These are phyloP conservation scores for Drosophila barbarae DNA, from an alignment of 2,888 invertebrate species.

Conservation along the genomic window DNA sequence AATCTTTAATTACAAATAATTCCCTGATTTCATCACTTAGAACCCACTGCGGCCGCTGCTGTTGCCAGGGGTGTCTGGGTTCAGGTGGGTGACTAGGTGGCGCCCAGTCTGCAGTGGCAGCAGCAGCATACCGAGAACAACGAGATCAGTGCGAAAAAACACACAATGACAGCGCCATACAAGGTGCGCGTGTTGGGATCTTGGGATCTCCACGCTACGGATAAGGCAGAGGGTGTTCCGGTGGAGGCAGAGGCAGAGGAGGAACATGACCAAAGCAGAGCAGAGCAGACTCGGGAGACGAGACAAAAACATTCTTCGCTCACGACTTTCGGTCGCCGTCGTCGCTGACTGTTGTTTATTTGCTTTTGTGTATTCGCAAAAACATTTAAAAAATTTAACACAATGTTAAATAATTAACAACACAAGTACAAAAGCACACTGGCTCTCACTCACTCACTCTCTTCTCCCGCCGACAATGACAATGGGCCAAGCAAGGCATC, in stretches of 20 bases:
- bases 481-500: slow-evolving; percentile 27
- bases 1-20: neutral
- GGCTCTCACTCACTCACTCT: neutral
- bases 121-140: slow-evolving; percentile 22
- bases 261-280: slow-evolving; percentile 3
- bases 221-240: slow-evolving; percentile 12
- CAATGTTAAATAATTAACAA: slow-evolving; percentile 70
- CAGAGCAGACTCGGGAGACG: slow-evolving; percentile 11
- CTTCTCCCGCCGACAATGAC: slow-evolving; percentile 16
- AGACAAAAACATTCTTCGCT: slow-evolving; percentile 59
- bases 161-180: slow-evolving; percentile 56
- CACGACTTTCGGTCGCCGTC: slow-evolving; percentile 52
- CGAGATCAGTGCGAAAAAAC: slow-evolving; percentile 11
- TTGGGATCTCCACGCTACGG: slow-evolving; percentile 19
- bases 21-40: neutral
- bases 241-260: slow-evolving; percentile 8
- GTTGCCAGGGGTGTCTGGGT: slow-evolving; percentile 37
- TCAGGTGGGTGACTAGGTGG: slow-evolving; percentile 57
- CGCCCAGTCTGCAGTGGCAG: slow-evolving; percentile 61
- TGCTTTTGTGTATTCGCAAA: slow-evolving; percentile 54
- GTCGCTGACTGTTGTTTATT: slow-evolving; percentile 46
- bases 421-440: slow-evolving; percentile 31
- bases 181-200: slow-evolving; percentile 61
- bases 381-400: slow-evolving; percentile 70
- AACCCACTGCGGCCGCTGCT: slow-evolving; percentile 22